phyloP scores from a whole-genome alignment of 1,140 invertebrate species.

The Andricus grossulariae region DNA sequence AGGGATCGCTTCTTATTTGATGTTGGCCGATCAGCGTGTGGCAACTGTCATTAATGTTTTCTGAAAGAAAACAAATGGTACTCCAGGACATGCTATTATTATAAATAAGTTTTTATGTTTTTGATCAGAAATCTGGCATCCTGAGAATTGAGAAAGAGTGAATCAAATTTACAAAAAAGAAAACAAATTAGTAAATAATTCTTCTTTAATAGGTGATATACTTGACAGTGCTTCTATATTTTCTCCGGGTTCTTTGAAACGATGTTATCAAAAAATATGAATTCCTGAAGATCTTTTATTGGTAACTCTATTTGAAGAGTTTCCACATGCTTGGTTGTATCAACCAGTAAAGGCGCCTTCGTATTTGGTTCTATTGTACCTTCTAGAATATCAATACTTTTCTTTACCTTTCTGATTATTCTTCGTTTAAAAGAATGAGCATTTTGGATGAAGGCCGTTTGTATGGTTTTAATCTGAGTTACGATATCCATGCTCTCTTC shows the following conservation, averaged over 20 bases:
- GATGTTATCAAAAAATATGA: background rate
- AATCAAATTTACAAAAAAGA: too few species aligned
- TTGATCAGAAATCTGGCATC: too few species aligned
- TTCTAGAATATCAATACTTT: background rate
- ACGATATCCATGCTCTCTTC: background rate
- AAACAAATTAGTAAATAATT: background rate
- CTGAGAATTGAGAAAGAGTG: too few species aligned
- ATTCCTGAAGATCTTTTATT: background rate
- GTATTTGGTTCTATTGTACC: background rate
- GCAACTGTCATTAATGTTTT: conserved; percentile 7
- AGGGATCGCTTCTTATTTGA: background rate
- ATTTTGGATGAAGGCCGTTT: background rate
- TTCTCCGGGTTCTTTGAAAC: background rate
- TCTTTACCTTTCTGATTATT: background rate
- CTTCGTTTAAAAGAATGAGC: background rate
- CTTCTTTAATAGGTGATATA: background rate
- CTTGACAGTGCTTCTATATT: background rate
- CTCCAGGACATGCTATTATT: too few species aligned
- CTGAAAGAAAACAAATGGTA: background rate
- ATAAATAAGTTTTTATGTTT: too few species aligned
- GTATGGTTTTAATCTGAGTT: background rate
- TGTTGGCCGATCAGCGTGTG: background rate
- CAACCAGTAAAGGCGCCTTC: background rate
- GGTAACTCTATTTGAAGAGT: background rate
- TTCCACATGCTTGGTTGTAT: too few species aligned